A percentile compares a stretch with the other conserved stretches of the same genome.
Conservation (phyloP, 2,113 vertebrate genomes). For the Cyanoramphus novaezelandiae region DNA sequence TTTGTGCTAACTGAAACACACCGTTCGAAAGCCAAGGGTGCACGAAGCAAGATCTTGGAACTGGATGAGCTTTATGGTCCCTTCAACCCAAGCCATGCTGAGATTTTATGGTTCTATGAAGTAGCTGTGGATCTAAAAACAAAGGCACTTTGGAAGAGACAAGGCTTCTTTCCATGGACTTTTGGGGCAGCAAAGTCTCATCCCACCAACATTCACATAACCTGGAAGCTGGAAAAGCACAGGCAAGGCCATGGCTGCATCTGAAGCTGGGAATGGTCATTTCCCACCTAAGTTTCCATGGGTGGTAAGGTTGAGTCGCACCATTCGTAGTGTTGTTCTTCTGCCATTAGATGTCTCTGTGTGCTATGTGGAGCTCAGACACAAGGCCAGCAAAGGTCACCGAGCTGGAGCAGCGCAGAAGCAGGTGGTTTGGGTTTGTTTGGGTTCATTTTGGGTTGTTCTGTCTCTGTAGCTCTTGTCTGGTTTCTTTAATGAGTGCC, state of each 20-base stretch:
- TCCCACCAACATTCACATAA: not conserved
- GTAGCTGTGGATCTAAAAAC: not conserved
- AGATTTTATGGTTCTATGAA: not conserved
- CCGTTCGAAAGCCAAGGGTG: not conserved
- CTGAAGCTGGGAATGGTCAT: not conserved
- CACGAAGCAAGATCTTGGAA: not conserved
- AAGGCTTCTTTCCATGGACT: fast-evolving
- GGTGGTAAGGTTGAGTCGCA: fast-evolving
- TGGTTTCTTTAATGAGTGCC: not conserved
- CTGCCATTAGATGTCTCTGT: slow-evolving; percentile 51
- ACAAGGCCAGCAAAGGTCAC: not conserved
- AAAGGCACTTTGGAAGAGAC: not conserved
- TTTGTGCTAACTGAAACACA: not conserved
- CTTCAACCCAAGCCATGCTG: not conserved
- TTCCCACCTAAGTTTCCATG: fast-evolving
- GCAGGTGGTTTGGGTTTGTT: fast-evolving
- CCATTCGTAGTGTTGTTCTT: not conserved
- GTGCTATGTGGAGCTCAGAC: not conserved
- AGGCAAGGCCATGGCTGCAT: not conserved
- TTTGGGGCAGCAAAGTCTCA: not conserved
- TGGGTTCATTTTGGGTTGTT: not conserved
- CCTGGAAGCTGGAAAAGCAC: not conserved
- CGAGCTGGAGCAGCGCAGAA: not conserved
- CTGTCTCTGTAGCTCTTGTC: not conserved
- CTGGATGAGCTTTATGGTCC: not conserved